A percentile compares a stretch with the other conserved stretches of the same genome.
Conservation (phyloP, 2,113 vertebrate species). For the Desmodus rotundus region DNA sequence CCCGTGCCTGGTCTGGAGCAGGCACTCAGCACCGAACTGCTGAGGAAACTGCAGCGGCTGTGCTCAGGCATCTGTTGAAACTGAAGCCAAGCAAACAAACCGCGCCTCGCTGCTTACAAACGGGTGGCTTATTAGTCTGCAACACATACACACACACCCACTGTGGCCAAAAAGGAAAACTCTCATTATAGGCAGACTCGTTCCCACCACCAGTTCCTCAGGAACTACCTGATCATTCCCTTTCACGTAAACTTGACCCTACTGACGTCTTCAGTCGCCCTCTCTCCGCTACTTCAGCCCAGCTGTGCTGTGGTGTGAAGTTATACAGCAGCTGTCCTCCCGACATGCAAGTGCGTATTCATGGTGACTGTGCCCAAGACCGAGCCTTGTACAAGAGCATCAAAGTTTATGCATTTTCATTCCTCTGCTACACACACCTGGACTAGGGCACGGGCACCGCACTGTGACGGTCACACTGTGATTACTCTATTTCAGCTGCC, state of each 20-base stretch:
- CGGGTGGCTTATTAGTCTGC: neutral
- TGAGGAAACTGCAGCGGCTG: neutral
- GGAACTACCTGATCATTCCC: neutral
- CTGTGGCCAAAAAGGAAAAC: neutral
- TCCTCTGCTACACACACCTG: too few relatives aligned
- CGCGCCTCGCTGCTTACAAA: neutral
- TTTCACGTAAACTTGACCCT: neutral
- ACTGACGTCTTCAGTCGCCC: neutral
- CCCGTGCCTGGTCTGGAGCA: too few relatives aligned
- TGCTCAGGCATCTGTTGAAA: too few relatives aligned
- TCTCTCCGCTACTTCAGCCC: neutral
- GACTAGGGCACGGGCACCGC: neutral
- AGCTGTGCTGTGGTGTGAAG: neutral
- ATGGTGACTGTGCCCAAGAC: neutral
- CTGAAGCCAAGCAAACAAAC: neutral
- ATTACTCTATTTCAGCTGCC: neutral
- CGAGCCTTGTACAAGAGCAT: neutral
- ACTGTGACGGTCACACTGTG: accelerated
- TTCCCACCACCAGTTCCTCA: neutral
- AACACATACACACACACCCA: neutral
- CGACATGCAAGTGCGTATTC: neutral
- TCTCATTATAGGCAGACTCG: neutral
- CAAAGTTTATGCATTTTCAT: neutral
- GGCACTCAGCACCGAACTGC: neutral
- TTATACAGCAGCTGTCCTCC: neutral